phyloP scores from a whole-genome alignment of 2,113 vertebrate genomes.

The Benitochromis conjunctus region DNA sequence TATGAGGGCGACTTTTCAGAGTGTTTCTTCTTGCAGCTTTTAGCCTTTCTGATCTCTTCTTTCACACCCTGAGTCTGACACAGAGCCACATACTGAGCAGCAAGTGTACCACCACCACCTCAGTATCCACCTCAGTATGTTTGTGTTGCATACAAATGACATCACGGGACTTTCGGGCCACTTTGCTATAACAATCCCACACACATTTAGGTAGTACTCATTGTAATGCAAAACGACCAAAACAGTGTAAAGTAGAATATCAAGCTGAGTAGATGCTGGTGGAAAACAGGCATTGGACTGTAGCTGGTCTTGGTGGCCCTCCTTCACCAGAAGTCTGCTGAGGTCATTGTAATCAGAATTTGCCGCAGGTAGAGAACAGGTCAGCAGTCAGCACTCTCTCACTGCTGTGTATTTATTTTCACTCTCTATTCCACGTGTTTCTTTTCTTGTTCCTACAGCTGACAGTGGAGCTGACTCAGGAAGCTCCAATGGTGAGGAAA shows the following conservation, averaged over 20 bases:
- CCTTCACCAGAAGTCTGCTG: background rate
- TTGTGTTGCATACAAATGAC: background rate
- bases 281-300: background rate
- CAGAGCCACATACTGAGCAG: background rate
- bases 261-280: background rate
- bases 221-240: background rate
- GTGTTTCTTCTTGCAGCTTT: background rate
- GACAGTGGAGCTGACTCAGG: conserved; percentile 66
- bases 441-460: background rate
- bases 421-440: background rate
- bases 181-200: background rate
- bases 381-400: background rate
- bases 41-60: background rate
- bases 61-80: background rate
- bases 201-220: background rate
- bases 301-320: background rate
- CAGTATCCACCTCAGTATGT: background rate
- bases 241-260: background rate
- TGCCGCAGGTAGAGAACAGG: background rate
- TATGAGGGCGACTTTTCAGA: too few species aligned
- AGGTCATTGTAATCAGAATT: background rate
- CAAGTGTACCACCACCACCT: background rate
- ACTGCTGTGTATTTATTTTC: background rate
- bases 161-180: background rate
- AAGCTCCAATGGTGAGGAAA: conserved; percentile 55